Evolutionary conservation across 2,888 invertebrate genomes (phyloP), one percentile per base, ranked within the genome.

Genomic region (Oligia strigilis): DNA sequence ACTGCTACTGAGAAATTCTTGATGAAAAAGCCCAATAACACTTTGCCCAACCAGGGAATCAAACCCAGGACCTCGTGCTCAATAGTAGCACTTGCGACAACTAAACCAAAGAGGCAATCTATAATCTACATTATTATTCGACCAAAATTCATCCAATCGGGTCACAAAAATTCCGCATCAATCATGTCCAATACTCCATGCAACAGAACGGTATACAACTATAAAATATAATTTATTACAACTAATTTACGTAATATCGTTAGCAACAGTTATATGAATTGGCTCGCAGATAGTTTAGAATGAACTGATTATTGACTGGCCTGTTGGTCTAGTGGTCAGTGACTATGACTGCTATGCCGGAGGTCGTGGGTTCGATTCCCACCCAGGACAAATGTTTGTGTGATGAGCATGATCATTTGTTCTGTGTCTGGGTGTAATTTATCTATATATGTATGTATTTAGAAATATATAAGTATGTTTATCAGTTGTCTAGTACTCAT

Each of bases 161-260:
- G 83, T 82, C 80, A 80, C 58, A 40, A 9, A 55, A 55, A 82
- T 82, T 64, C 80, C 80, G 0, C 5, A 82, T 69, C 17, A 64
- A 82, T 80, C 46, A 76, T 9, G 40, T 40, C 55, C 46, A 75
- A 69, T 76, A 75, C 49, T 58, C 40, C 40, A 58, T 17, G 55
- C 14, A 67, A 36, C 23, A 19, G 62, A 82, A 80, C 80, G 83
- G 80, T 82, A 77, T 43, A 58, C 5, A 29, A 55, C 29, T 11
- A 82, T 80, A 77, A 75, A 74, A 72, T 43, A 58, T 82, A 64
- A 80, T 80, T 80, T 64, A 69, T 2, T 64, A 29, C 6, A 70
- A 69, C 77, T 23, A 77, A 80, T 80, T 77, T 82, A 82, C 76
- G 69, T 82, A 80, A 80, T 19, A 64, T 36, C 14, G 29, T 23